A percentile compares a stretch with the other conserved stretches of the same genome.
These are phyloP conservation scores for Labroides dimidiatus DNA, from an alignment of 2,797 vertebrate species.

Conservation along the genomic window DNA sequence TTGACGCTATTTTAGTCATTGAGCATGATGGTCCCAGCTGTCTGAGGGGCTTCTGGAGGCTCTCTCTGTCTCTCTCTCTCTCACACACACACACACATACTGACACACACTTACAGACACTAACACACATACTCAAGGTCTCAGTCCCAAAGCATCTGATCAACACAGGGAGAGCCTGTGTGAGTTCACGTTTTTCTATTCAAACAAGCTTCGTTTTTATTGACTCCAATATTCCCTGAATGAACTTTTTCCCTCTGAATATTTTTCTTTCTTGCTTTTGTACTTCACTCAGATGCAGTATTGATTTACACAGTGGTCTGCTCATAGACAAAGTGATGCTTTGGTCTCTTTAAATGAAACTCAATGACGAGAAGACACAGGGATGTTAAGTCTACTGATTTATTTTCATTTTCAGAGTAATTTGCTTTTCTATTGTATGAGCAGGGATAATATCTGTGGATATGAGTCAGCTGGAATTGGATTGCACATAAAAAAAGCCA, in stretches of 20 bases:
- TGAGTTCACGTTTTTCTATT: slow-evolving; percentile 1
- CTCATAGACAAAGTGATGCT: slow-evolving; percentile 22
- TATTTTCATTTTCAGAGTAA: slow-evolving; percentile 67
- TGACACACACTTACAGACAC: slow-evolving; percentile 8
- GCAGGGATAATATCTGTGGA: slow-evolving; percentile 53
- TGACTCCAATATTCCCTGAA: slow-evolving; percentile 11
- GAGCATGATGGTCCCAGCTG: slow-evolving; percentile 69
- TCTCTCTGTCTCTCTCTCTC: no score
- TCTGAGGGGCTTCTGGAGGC: slow-evolving; percentile 38
- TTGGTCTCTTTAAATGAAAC: slow-evolving; percentile 7
- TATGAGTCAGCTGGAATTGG: slow-evolving; percentile 48
- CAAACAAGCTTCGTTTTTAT: neutral
- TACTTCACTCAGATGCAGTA: slow-evolving; percentile 18
- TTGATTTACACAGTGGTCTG: slow-evolving; percentile 33
- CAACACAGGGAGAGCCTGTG: slow-evolving; percentile 6
- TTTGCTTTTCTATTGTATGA: slow-evolving; percentile 49
- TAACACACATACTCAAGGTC: slow-evolving; percentile 22
- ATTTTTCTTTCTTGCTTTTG: slow-evolving; percentile 6
- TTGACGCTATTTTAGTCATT: slow-evolving; percentile 71
- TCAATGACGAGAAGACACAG: slow-evolving; percentile 34
- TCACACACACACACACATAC: slow-evolving; percentile 25
- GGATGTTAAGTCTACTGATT: slow-evolving; percentile 53
- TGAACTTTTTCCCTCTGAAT: slow-evolving; percentile 13
- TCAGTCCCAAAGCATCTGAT: slow-evolving; percentile 50
- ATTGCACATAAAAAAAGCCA: slow-evolving; percentile 41